A percentile compares a stretch with the other conserved stretches of the same genome.
phyloP scores from a whole-genome alignment of 2,797 vertebrate species.

The Champsocephalus gunnari region DNA sequence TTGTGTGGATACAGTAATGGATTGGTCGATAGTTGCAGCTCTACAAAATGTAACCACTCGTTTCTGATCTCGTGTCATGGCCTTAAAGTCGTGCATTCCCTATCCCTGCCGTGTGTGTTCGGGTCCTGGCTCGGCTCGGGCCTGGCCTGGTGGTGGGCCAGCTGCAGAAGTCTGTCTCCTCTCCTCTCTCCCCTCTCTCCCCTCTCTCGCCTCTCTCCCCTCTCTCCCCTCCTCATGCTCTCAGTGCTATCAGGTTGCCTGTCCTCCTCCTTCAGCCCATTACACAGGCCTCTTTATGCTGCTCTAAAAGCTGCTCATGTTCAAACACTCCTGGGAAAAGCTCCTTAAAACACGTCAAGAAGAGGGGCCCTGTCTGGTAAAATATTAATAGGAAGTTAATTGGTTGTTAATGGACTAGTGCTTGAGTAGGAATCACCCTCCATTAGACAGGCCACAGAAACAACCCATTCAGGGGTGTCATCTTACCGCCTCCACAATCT shows the following conservation, averaged over 20 bases:
- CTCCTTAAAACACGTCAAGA: slow-evolving; percentile 83
- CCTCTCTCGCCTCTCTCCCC: slow-evolving; percentile 21
- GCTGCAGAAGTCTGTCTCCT: slow-evolving; percentile 79
- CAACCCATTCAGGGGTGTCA: slow-evolving; percentile 72
- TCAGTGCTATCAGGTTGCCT: slow-evolving; percentile 83
- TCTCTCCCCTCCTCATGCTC: slow-evolving; percentile 64
- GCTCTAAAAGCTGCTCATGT: slow-evolving; percentile 88
- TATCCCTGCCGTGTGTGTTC: slow-evolving; percentile 32
- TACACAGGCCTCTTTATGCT: slow-evolving; percentile 87
- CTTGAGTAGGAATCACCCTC: slow-evolving; percentile 77
- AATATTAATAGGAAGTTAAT: slow-evolving; percentile 89
- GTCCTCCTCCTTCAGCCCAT: slow-evolving; percentile 83
- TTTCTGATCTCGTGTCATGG: slow-evolving; percentile 61
- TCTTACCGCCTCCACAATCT: slow-evolving; percentile 73
- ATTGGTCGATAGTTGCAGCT: no score
- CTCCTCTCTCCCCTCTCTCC: slow-evolving; percentile 50
- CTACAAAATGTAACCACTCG: slow-evolving; percentile 39
- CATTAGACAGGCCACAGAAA: slow-evolving; percentile 78
- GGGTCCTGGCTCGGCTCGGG: slow-evolving; percentile 41
- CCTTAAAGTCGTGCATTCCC: slow-evolving; percentile 65
- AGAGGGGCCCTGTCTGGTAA: slow-evolving; percentile 85
- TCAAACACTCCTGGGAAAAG: slow-evolving; percentile 85
- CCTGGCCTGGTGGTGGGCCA: slow-evolving; percentile 59
- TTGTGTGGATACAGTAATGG: no score
- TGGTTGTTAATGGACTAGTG: slow-evolving; percentile 87